Evolutionary conservation across 2,888 invertebrate genomes (phyloP), one percentile per base, ranked within the genome.

Genomic region (Busseola fusca): DNA sequence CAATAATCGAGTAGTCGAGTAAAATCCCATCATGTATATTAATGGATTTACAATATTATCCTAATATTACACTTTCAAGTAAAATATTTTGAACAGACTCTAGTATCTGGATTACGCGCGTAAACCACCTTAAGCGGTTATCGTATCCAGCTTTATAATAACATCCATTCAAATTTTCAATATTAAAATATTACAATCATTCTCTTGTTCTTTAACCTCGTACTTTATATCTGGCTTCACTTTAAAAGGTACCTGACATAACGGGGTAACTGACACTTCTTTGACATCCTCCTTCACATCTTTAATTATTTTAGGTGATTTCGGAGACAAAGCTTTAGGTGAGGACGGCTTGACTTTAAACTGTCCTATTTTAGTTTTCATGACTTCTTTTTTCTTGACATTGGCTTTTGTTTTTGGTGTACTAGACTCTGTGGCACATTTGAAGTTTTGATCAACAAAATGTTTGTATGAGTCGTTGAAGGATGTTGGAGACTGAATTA

Each of bases 161-260:
- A 12, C 25, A 54, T 16, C 0, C 18, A 45, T 69, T 81, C 52
- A 87, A 69, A 94, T 88, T 74, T 94, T 95, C 54, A 95, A 88
- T 64, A 95, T 88, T 7, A 95, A 80, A 78, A 95, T 95, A 84
- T 95, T 95, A 83, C 93, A 94, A 62, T 93, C 95, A 66, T 93
- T 91, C 21, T 94, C 92, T 52, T 89, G 91, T 81, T 95, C 94
- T 54, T 87, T 90, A 0, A 95, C 92, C 86, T 94, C 93, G 68
- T 95, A 95, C 66, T 91, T 82, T 0, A 91, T 60, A 21, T 90
- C 89, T 0, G 69, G 70, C 27, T 83, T 86, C 0, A 80, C 45
- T 64, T 82, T 86, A 42, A 71, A 69, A 2, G 48, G 27, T 30
- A 50, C 10, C 1, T n/a, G n/a, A n/a, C n/a, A n/a, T n/a, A n/a